Conservation (phyloP, 2,797 vertebrate species). For the Garrulus glandarius region DNA sequence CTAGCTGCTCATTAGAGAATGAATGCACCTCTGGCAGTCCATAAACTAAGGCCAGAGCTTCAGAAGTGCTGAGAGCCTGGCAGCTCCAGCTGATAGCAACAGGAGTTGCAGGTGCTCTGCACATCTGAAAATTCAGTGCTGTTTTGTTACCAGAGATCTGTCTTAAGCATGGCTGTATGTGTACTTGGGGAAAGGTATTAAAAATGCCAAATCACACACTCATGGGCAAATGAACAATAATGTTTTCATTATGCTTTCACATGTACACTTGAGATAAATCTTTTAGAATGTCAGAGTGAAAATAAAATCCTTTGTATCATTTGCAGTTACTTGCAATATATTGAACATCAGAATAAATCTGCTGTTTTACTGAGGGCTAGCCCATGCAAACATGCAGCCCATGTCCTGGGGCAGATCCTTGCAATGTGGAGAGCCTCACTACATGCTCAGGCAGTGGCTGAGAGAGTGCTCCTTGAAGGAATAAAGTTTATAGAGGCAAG, state of each 20-base stretch:
- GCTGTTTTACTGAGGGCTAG: background rate
- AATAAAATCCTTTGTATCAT: background rate
- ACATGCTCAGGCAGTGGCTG: background rate
- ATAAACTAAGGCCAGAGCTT: background rate
- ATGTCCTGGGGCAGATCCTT: background rate
- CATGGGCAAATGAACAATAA: background rate
- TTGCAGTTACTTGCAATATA: background rate
- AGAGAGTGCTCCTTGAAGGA: background rate
- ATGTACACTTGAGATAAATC: background rate
- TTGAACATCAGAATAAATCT: background rate
- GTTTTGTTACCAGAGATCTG: background rate
- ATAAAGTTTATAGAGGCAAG: background rate
- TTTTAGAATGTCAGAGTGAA: background rate
- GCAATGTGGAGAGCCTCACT: background rate
- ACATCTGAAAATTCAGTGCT: background rate
- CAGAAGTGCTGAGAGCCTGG: background rate
- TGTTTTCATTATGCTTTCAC: background rate
- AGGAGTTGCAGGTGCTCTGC: background rate
- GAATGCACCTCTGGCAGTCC: background rate
- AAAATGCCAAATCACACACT: background rate
- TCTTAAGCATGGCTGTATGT: background rate
- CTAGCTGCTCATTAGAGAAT: slow-evolving; percentile 8
- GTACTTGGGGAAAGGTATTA: background rate
- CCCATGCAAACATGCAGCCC: background rate
- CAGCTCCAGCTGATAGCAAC: background rate